Evolutionary conservation across 2,888 invertebrate genomes (phyloP), one percentile per base, ranked within the genome.

Genomic region (Asteroscopus sphinx): DNA sequence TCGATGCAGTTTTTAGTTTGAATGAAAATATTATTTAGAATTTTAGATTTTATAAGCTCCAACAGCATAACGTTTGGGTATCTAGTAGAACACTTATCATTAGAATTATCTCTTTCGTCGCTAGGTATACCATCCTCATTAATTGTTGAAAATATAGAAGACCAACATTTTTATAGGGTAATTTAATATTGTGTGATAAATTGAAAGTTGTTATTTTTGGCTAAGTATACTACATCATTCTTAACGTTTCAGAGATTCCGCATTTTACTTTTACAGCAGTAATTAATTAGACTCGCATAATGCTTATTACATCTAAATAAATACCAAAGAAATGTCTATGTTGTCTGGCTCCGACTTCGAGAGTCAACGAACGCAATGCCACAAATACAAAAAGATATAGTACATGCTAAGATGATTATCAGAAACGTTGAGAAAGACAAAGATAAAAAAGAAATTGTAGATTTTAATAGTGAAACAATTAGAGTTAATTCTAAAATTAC

Each of bases 381-480:
- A n/a, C n/a, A 48, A 67, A n/a, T 30, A 7, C 25, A 33, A 37
- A 16, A 0, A 37, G 5, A 0, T 5, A 11, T 4, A 17, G 28
- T 11, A n/a, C 7, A 21, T 2, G 3, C 11, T 36, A 41, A 46
- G 2, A 12, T 30, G 3, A 39, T 25, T 41, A 28, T 9, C 25
- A 46, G 4, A 36, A 39, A 42, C 30, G 2, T 15, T 45, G 12
- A 52, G 41, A 44, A 41, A 56, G 25, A 41, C 58, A 52, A 15
- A 57, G 16, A 37, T 41, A 55, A 52, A 55, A 39, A 53, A 46
- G 47, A 9, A 36, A 57, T 47, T 11, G 13, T 21, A 47, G 35
- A 44, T 54, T 47, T 54, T 49, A 60, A 66, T 64, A 69, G 57
- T 58, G 53, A 71, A 77, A 62, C 57, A 61, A 71, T 64, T 58